Conservation (phyloP, 64 coral and sea anemone species). For the Dendronephthya gigantea region DNA sequence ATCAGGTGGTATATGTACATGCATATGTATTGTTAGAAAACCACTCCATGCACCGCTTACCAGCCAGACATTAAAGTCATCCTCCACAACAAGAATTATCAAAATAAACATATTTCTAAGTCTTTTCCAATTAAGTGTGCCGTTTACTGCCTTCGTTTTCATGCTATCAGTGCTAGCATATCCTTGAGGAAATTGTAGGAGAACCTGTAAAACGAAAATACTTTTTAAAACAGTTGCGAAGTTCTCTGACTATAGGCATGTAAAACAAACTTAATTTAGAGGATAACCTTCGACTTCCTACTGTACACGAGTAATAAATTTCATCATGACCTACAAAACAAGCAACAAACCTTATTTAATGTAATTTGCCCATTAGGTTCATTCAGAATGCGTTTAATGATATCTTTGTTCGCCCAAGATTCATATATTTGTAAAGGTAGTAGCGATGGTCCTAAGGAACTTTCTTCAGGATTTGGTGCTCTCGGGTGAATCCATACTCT, state of each 20-base stretch:
- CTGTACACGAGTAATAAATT: background rate
- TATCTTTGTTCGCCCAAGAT: background rate
- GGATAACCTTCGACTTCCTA: too few species aligned
- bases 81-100: background rate
- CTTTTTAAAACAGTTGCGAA: too few species aligned
- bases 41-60: background rate
- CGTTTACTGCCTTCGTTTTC: background rate
- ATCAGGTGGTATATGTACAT: too few species aligned
- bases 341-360: background rate
- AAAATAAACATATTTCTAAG: slow-evolving; percentile 11
- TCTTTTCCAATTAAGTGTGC: slow-evolving; percentile 5
- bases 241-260: too few species aligned
- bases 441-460: background rate
- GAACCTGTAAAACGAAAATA: background rate
- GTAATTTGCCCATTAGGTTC: background rate
- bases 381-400: background rate
- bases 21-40: background rate
- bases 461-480: background rate
- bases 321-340: background rate
- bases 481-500: slow-evolving; percentile 1
- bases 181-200: background rate
- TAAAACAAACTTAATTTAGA: too few species aligned
- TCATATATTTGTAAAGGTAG: background rate
- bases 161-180: background rate
- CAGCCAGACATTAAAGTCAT: background rate